These are phyloP conservation scores for Lutjanus erythropterus DNA, from an alignment of 2,113 vertebrate genomes.

Conservation along the genomic window DNA sequence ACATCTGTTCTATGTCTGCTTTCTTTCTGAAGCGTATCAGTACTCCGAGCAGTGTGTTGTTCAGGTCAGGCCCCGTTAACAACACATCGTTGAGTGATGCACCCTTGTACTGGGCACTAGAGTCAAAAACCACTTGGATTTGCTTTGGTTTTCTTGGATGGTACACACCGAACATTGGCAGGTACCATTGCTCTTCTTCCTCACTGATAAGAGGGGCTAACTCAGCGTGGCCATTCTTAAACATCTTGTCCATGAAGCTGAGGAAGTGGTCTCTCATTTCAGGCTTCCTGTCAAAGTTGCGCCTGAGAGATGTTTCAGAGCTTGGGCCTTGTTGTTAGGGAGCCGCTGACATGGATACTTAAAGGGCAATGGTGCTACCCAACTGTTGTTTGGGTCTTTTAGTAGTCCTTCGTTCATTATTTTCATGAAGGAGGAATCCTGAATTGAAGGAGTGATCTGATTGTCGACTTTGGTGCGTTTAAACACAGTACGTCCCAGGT, in stretches of 20 bases:
- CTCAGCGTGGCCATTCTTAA: slow-evolving; percentile 6
- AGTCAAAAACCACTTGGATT: too few relatives aligned
- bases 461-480: slow-evolving; percentile 27
- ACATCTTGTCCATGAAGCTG: slow-evolving; percentile 1
- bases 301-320: slow-evolving; percentile 19
- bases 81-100: too few relatives aligned
- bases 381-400: slow-evolving; percentile 23
- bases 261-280: slow-evolving; percentile 7
- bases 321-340: slow-evolving; percentile 31
- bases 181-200: too few relatives aligned
- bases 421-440: slow-evolving; percentile 15
- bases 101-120: too few relatives aligned
- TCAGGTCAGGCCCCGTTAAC: too few relatives aligned
- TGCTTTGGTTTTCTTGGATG: too few relatives aligned
- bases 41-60: too few relatives aligned
- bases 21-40: too few relatives aligned
- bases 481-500: slow-evolving; percentile 29
- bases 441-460: slow-evolving; percentile 29
- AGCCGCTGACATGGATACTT: slow-evolving; percentile 7
- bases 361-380: slow-evolving; percentile 43
- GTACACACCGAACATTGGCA: too few relatives aligned
- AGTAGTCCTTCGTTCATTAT: slow-evolving; percentile 24
- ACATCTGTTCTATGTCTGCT: too few relatives aligned
- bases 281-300: too few relatives aligned
- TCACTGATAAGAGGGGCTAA: too few relatives aligned